Evolutionary conservation across 2,797 vertebrate genomes (phyloP).

Genomic region (Galagoides demidoff): DNA sequence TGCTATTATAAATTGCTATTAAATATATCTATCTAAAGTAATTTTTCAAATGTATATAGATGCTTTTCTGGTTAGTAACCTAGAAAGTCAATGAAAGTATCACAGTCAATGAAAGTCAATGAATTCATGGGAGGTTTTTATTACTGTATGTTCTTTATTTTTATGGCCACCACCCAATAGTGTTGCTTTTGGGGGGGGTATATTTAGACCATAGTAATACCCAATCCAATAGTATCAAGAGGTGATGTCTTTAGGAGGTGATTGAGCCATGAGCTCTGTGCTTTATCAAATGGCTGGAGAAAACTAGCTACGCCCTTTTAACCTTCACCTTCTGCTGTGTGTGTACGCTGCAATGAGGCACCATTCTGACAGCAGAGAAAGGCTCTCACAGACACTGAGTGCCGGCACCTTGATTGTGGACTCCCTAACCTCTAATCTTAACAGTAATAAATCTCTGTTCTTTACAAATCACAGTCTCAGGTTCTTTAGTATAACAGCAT

Average conservation of each 20-base stretch:
- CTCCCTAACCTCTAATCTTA: background rate
- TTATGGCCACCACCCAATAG: background rate
- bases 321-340: background rate
- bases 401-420: background rate
- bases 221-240: background rate
- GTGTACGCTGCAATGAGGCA: background rate
- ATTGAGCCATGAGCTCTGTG: background rate
- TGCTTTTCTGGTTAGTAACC: background rate
- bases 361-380: background rate
- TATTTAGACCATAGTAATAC: background rate
- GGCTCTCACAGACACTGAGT: background rate
- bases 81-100: background rate
- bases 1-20: background rate
- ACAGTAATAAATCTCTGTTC: background rate
- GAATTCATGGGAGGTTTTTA: background rate
- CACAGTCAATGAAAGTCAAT: background rate
- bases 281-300: background rate
- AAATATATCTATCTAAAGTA: background rate
- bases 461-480: background rate
- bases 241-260: background rate
- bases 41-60: background rate
- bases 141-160: background rate
- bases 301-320: background rate
- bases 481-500: background rate
- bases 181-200: background rate